These are phyloP conservation scores for Sorex araneus DNA, from an alignment of 2,113 vertebrate species.

Conservation along the genomic window DNA sequence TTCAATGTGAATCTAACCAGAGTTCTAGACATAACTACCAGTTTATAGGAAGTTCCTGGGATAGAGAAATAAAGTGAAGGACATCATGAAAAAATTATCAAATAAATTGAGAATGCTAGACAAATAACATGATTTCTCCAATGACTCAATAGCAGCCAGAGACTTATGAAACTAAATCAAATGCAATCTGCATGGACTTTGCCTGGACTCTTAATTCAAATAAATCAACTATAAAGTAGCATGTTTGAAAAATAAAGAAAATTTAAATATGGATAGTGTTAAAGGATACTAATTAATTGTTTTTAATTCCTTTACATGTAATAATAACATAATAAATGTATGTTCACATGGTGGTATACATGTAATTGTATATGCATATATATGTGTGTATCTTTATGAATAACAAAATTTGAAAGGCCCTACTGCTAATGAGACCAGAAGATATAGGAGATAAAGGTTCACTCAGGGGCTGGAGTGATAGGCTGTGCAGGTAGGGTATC, in stretches of 20 bases:
- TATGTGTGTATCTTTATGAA: neutral
- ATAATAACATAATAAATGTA: neutral
- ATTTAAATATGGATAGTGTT: neutral
- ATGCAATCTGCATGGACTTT: neutral
- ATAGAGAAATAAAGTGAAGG: slow-evolving; percentile 37
- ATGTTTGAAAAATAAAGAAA: slow-evolving; percentile 61
- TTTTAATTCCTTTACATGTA: slow-evolving; percentile 15
- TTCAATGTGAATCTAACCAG: slow-evolving; percentile 46
- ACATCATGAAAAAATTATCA: neutral
- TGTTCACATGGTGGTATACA: neutral
- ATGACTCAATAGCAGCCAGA: slow-evolving; percentile 16
- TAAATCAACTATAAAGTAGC: slow-evolving; percentile 6
- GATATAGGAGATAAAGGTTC: neutral
- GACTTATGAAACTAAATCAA: neutral
- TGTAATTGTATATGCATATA: neutral
- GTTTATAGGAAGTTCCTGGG: neutral
- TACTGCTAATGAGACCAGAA: slow-evolving; percentile 36
- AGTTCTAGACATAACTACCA: neutral
- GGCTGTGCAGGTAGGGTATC: too few species aligned
- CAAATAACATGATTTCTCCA: neutral
- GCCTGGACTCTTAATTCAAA: slow-evolving; percentile 39
- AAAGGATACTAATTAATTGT: slow-evolving; percentile 40
- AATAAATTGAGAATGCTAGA: slow-evolving; percentile 27
- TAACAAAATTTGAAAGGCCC: neutral
- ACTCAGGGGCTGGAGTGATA: too few species aligned